Conservation (phyloP, 2,113 vertebrate species). For the Miniopterus natalensis region DNA sequence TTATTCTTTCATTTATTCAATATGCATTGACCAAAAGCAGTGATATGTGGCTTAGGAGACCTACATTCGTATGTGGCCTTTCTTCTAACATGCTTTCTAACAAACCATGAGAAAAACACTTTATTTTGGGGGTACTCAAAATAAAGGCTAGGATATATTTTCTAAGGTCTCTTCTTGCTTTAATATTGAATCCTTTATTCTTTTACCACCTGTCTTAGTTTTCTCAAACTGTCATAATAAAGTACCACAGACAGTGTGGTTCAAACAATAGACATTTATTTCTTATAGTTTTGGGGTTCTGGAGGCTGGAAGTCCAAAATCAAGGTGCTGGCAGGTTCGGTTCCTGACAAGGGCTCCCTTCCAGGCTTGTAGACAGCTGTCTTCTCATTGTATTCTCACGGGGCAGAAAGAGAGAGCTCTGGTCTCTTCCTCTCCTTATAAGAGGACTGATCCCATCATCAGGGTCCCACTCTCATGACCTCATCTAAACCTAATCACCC, state of each 20-base stretch:
- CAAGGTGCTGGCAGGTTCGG: not conserved
- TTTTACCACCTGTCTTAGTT: not conserved
- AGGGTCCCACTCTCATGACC: not conserved
- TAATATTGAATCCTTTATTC: not conserved
- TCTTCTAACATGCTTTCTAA: not conserved
- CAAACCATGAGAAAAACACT: not conserved
- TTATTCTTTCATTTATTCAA: not conserved
- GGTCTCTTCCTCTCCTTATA: not conserved
- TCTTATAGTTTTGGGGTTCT: not conserved
- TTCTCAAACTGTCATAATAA: not conserved
- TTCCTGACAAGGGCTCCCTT: not conserved
- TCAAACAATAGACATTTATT: not conserved
- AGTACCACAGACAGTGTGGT: not conserved
- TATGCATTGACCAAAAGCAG: not conserved
- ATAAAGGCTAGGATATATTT: not conserved
- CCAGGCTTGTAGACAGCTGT: not conserved
- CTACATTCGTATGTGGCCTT: not conserved
- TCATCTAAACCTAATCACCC: not conserved
- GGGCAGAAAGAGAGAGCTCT: not conserved
- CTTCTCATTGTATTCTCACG: not conserved
- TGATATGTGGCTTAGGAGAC: not conserved
- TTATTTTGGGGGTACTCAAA: not conserved
- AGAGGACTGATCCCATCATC: not conserved
- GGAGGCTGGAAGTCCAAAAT: not conserved
- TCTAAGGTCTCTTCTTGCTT: not conserved